A percentile compares a stretch with the other conserved stretches of the same genome.
phyloP scores from a whole-genome alignment of 1,140 invertebrate species.

The Ptiloglossa arizonensis region DNA sequence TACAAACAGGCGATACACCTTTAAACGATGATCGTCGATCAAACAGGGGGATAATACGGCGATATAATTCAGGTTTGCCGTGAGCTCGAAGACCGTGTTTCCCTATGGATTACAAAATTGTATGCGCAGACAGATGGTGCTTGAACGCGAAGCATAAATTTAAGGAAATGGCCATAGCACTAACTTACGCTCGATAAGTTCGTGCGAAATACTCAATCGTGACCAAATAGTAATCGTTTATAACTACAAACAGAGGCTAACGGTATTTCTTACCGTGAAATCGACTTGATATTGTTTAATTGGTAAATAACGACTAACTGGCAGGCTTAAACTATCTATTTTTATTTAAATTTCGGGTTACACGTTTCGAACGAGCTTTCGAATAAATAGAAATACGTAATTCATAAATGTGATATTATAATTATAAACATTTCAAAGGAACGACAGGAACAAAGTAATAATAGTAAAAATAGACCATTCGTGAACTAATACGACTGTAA shows the following conservation, averaged over 20 bases:
- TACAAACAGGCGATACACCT: neutral
- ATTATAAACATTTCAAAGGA: too few species aligned
- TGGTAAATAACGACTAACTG: too few species aligned
- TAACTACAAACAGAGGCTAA: too few species aligned
- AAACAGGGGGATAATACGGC: neutral
- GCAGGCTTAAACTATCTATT: too few species aligned
- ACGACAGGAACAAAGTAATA: too few species aligned
- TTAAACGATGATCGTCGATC: neutral
- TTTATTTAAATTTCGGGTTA: too few species aligned
- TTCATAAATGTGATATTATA: too few species aligned
- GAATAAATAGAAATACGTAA: too few species aligned
- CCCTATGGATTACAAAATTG: slow-evolving; percentile 13
- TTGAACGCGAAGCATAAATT: slow-evolving; percentile 18
- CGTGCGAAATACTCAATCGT: neutral
- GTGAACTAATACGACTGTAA: too few species aligned
- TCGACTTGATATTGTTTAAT: too few species aligned
- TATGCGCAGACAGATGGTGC: neutral
- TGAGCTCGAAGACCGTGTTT: neutral
- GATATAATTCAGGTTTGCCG: slow-evolving; percentile 7
- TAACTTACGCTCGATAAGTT: slow-evolving; percentile 18
- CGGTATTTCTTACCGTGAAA: neutral
- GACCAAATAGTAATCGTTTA: neutral
- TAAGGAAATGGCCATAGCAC: neutral
- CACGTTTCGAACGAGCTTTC: too few species aligned
- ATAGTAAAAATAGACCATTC: too few species aligned